These are phyloP conservation scores for Colinus virginianus DNA, from an alignment of 2,113 vertebrate species.

Conservation along the genomic window DNA sequence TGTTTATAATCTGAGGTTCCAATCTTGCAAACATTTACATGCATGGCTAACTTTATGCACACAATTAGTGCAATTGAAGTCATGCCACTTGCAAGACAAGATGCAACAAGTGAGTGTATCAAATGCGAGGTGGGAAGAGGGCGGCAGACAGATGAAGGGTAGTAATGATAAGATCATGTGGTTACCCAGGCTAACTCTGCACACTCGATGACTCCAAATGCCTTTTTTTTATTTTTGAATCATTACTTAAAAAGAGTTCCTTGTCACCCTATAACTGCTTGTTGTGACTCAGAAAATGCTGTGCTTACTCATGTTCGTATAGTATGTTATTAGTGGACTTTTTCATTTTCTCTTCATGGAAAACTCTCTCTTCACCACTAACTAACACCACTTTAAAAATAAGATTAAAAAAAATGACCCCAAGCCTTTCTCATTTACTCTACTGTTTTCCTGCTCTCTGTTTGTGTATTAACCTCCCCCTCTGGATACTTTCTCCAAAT, in stretches of 20 bases:
- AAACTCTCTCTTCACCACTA: slow-evolving; percentile 24
- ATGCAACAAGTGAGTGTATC: slow-evolving; percentile 75
- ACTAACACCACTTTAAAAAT: slow-evolving; percentile 36
- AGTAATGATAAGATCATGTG: slow-evolving; percentile 73
- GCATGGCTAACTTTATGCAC: slow-evolving; percentile 73
- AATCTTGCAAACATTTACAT: slow-evolving; percentile 73
- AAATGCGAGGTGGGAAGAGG: slow-evolving; percentile 72
- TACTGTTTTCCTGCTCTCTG: slow-evolving; percentile 34
- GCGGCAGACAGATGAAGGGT: slow-evolving; percentile 75
- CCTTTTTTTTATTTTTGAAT: slow-evolving; percentile 70
- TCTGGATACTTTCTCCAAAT: slow-evolving; percentile 44
- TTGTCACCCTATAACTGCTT: slow-evolving; percentile 59
- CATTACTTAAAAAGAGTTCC: slow-evolving; percentile 66
- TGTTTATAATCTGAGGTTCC: slow-evolving; percentile 68
- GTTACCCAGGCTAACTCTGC: slow-evolving; percentile 73
- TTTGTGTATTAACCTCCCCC: slow-evolving; percentile 58
- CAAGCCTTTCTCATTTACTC: slow-evolving; percentile 57
- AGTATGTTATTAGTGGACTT: slow-evolving; percentile 61
- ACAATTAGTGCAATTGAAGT: slow-evolving; percentile 75
- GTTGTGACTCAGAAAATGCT: slow-evolving; percentile 68
- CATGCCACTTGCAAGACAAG: slow-evolving; percentile 75
- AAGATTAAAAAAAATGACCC: not conserved
- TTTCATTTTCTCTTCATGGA: slow-evolving; percentile 40
- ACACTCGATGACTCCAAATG: slow-evolving; percentile 69
- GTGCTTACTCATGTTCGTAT: slow-evolving; percentile 28